Base-by-base conservation (phyloP, 2,888 invertebrate genomes). In the Sinohyriopsis cumingii region DNA sequence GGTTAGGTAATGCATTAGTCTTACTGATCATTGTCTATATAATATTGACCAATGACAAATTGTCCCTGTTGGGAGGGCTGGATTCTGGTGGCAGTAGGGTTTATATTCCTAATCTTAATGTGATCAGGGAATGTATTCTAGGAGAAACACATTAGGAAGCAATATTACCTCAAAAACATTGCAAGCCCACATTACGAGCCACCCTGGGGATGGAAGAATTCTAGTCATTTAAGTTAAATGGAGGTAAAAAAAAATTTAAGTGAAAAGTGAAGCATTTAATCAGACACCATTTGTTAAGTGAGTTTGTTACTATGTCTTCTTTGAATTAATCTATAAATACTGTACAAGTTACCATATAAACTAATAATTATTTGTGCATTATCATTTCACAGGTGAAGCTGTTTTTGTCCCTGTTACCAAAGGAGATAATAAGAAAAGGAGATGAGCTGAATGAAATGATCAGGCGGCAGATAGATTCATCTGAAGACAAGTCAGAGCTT, bases 321-420 rank as follows among this genome's bases (percentile, higher is more conserved):
- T 19, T 22, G 2, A 45, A 45, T 45, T 12, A 45, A 15, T 15
- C 45, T 45, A 45, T 63, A 63, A 65, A 25, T 19, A 28, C 24
- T 64, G 19, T 54, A 22, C 24, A 28, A 6, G 22, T 64, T 22
- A 65, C 0, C 20, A 56, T 57, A 18, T 57, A 18, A 56, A 28
- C 12, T 25, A 3, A n/a, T 20, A 53, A 33, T 64, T 7, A 24
- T 25, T 54, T 6, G 25, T 67, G 2, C 59, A 59, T 64, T 24
- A 60, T 15, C 28, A 45, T 65, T 33, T 78, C 81, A 3, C 76
- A 87, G 86, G 85, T 87, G 28, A 82, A 81, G 62, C 68, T 78
- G 24, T 78, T 87, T 15, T 73, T 86, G 79, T 83, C 84, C 1
- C 60, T 83, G 45, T 63, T 88, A 19, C 84, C 87, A 9, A 74